A percentile compares a stretch with the other conserved stretches of the same genome.
phyloP scores from a whole-genome alignment of 1,140 invertebrate species.

The Macrocentrus cingulum region DNA sequence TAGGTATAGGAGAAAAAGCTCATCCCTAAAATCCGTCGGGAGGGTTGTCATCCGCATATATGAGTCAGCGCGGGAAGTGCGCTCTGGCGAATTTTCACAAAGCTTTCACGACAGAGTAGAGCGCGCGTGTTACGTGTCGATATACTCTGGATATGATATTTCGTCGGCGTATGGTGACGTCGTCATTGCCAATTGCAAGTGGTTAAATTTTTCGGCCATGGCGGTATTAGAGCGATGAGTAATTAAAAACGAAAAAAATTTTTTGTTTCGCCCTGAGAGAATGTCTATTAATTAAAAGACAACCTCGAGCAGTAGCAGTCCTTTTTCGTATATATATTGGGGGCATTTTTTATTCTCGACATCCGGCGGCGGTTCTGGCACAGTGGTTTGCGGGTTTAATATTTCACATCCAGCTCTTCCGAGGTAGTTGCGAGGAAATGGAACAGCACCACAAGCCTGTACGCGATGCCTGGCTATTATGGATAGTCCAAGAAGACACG shows the following conservation, averaged over 20 bases:
- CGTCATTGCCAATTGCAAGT: too few species aligned
- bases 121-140: too few species aligned
- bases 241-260: too few species aligned
- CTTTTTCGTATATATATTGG: slow-evolving; percentile 7
- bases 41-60: slow-evolving; percentile 22
- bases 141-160: too few species aligned
- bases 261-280: neutral
- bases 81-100: slow-evolving; percentile 5
- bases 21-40: slow-evolving; percentile 17
- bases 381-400: slow-evolving; percentile 17
- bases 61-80: slow-evolving; percentile 12
- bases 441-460: slow-evolving; percentile 4
- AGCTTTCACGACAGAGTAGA: too few species aligned
- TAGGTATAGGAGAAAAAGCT: slow-evolving; percentile 13
- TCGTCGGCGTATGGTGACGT: too few species aligned
- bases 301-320: slow-evolving; percentile 20
- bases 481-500: slow-evolving; percentile 4
- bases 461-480: neutral
- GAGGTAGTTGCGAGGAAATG: slow-evolving; percentile 19
- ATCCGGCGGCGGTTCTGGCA: slow-evolving; percentile 15
- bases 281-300: slow-evolving; percentile 21
- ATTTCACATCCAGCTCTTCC: slow-evolving; percentile 20
- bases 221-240: too few species aligned
- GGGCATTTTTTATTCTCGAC: slow-evolving; percentile 22
- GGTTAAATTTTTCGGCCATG: too few species aligned